Base-by-base conservation (phyloP, 2,797 vertebrate genomes). In the Sylvia borin region DNA sequence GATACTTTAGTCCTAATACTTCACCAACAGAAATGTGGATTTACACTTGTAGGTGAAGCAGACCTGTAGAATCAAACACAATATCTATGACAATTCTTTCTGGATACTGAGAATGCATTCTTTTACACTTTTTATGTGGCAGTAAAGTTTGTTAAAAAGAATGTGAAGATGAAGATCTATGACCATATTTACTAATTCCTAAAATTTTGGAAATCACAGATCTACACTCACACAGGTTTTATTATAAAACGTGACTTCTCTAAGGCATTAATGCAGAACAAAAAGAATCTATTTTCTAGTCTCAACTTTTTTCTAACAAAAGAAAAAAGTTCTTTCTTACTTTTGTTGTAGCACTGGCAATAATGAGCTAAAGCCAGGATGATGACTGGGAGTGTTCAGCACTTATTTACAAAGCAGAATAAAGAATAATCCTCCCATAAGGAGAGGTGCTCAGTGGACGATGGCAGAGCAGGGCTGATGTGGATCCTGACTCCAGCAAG, bases 71-170 rank as follows among this genome's bases (percentile, higher is more conserved):
- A 62, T 19, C 10, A 67, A 64, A 47, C 5, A 14, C 32, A 54
- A 3, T 2, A 61, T 13, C 32, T 0, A 0, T 2, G 17, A 25
- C 8, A 76, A 42, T 27, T 67, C 48, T 7, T 25, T 65, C 31
- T 51, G 42, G 16, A 16, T 18, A 29, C 0, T 19, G 32, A 48
- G 85, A 80, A 90, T 14, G 22, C 1, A 21, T 3, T 3, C 10
- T 36, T 70, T 73, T n/a, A 29, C 2, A 42, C 3, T 67, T 79
- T 13, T 26, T 32, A 5, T 26, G 29, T 19, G 22, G 16, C n/a
- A 83, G 48, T 5, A 31, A 70, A 50, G 2, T 53, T 61, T 73
- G 25, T n/a, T 51, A 20, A 73, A 88, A 88, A 36, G 20, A 67
- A 8, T 6, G 2, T 31, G 43, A 70, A 51, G 9, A 8, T 71